Conservation (phyloP, 2,113 vertebrate genomes). For the Hymenochirus boettgeri region DNA sequence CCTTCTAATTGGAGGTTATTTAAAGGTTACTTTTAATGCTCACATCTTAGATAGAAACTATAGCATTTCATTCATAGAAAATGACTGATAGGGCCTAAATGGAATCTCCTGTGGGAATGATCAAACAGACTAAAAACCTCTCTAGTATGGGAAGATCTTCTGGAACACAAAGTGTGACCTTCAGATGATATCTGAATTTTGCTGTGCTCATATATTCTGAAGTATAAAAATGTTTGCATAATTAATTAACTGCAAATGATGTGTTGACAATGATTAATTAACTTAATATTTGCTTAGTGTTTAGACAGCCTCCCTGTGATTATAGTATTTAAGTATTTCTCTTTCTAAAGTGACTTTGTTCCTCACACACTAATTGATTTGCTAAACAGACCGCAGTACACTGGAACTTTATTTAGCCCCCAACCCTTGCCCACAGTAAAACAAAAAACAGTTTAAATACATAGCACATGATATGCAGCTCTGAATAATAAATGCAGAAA, state of each 20-base stretch:
- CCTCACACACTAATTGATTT: constrained; percentile 46
- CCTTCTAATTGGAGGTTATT: constrained; percentile 51
- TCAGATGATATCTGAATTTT: constrained; percentile 46
- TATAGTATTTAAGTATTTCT: constrained; percentile 56
- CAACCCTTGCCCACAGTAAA: no score
- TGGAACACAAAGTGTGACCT: constrained; percentile 58
- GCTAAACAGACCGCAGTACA: neutral
- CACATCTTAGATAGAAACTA: constrained; percentile 44
- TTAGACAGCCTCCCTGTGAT: constrained; percentile 49
- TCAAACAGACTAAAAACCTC: constrained; percentile 46
- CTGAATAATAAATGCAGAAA: no score
- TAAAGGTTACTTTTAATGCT: constrained; percentile 52
- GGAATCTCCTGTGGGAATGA: constrained; percentile 49
- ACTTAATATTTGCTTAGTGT: constrained; percentile 64
- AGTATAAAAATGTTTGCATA: constrained; percentile 40
- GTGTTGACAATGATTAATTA: constrained; percentile 63
- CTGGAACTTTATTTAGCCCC: no score
- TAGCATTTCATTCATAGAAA: constrained; percentile 43
- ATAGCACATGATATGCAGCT: no score
- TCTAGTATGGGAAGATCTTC: constrained; percentile 20
- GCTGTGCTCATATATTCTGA: constrained; percentile 32
- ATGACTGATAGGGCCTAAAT: constrained; percentile 39
- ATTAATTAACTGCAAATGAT: constrained; percentile 55
- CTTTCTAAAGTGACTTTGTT: constrained; percentile 54
- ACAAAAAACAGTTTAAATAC: no score